Percentiles rank a stretch among this genome's conserved stretches.
These are phyloP conservation scores for Sylvicola fuscatus DNA, from an alignment of 2,888 invertebrate species.

Conservation along the genomic window DNA sequence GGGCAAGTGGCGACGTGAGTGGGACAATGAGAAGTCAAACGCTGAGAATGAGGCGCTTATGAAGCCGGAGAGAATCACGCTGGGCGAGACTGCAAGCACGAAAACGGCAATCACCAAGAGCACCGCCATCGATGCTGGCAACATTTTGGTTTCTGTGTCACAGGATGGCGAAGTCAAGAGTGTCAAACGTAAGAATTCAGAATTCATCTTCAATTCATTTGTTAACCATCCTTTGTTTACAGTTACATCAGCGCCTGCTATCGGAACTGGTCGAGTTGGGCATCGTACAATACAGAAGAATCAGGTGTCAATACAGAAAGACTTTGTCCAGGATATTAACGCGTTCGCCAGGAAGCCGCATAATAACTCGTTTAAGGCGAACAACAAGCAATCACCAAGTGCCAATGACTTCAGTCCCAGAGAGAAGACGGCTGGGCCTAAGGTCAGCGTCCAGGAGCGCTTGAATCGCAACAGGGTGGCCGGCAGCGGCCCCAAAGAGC, in stretches of 20 bases:
- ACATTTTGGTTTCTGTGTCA: slow-evolving; percentile 10
- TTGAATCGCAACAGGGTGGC: background rate
- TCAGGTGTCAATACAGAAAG: background rate
- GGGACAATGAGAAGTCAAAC: slow-evolving; percentile 24
- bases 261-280: slow-evolving; percentile 25
- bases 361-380: background rate
- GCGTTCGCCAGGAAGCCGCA: too few species aligned
- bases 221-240: slow-evolving; percentile 7
- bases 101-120: slow-evolving; percentile 2
- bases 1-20: slow-evolving; percentile 27
- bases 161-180: slow-evolving; percentile 11
- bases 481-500: too few species aligned
- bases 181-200: slow-evolving; percentile 9
- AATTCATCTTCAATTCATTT: background rate
- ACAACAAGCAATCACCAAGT: background rate
- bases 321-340: background rate
- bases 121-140: slow-evolving; percentile 7
- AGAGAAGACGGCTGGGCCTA: background rate
- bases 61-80: slow-evolving; percentile 1
- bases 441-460: background rate
- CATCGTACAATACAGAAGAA: slow-evolving; percentile 17
- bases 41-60: background rate
- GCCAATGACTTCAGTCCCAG: background rate
- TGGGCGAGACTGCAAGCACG: slow-evolving; percentile 8
- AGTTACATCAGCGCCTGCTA: slow-evolving; percentile 22